Evolutionary conservation across 2,888 invertebrate species (phyloP).

Genomic region (Sturmia bella): DNA sequence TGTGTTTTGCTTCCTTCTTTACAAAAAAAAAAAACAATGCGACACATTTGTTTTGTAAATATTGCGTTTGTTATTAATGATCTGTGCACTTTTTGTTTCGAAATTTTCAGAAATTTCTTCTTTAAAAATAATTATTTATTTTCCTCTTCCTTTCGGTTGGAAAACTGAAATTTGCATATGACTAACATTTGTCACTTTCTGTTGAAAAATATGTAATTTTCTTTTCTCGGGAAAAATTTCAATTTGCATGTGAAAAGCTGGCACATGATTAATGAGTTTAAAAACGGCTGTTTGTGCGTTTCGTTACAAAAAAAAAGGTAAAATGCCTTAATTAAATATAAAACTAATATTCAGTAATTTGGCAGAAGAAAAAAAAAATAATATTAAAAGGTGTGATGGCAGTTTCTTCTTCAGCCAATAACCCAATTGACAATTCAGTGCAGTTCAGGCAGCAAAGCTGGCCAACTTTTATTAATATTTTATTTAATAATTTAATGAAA

Average conservation of each 20-base stretch:
- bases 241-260: slow-evolving; percentile 66
- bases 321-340: slow-evolving; percentile 5
- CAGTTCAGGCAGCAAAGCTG: no score
- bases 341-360: slow-evolving; percentile 49
- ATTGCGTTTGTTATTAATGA: slow-evolving; percentile 82
- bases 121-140: slow-evolving; percentile 29
- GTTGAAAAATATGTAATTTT: slow-evolving; percentile 74
- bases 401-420: background rate
- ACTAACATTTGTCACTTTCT: slow-evolving; percentile 72
- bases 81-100: slow-evolving; percentile 30
- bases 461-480: no score
- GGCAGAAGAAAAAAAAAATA: slow-evolving; percentile 1
- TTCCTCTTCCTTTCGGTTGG: background rate
- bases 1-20: slow-evolving; percentile 14
- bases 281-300: slow-evolving; percentile 30
- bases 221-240: slow-evolving; percentile 33
- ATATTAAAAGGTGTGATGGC: slow-evolving; percentile 34
- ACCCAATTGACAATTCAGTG: no score
- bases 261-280: slow-evolving; percentile 72
- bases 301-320: background rate
- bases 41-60: slow-evolving; percentile 82
- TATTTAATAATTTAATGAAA: no score
- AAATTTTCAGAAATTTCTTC: slow-evolving; percentile 43
- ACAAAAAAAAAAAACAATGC: slow-evolving; percentile 73
- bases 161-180: slow-evolving; percentile 71